Percentiles rank a stretch among this genome's conserved stretches.
phyloP scores from a whole-genome alignment of 2,113 vertebrate species.

The Dipodomys spectabilis region DNA sequence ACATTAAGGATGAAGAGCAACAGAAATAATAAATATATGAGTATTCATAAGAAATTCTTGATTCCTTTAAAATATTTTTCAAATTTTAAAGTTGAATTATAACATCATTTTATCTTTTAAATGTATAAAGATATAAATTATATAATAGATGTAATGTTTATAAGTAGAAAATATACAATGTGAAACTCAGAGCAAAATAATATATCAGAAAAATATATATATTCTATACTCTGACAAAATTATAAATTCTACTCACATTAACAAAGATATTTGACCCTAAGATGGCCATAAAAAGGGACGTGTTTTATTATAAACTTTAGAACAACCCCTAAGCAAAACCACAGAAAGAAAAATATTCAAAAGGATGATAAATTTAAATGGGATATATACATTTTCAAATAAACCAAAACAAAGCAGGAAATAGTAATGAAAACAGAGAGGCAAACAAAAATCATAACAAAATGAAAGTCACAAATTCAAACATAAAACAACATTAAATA shows the following conservation, averaged over 20 bases:
- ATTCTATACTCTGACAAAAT: not conserved
- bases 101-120: not conserved
- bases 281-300: not conserved
- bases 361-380: slow-evolving; percentile 1
- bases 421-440: not conserved
- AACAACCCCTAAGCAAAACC: not conserved
- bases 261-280: slow-evolving; percentile 14
- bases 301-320: not conserved
- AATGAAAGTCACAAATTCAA: slow-evolving; percentile 23
- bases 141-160: too few relatives aligned
- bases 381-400: not conserved
- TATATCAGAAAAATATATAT: not conserved
- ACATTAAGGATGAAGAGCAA: not conserved
- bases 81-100: slow-evolving; percentile 46
- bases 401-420: slow-evolving; percentile 30
- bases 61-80: slow-evolving; percentile 22
- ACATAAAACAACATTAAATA: not conserved
- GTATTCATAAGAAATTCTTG: slow-evolving; percentile 6
- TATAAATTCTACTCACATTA: not conserved
- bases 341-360: not conserved
- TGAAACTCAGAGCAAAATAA: not conserved
- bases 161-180: not conserved
- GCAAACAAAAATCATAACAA: slow-evolving; percentile 16
- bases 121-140: not conserved
- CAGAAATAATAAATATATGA: not conserved